Percentiles rank a stretch among this genome's conserved stretches.
These are phyloP conservation scores for Galeruca laticollis DNA, from an alignment of 2,888 invertebrate genomes.

Conservation along the genomic window DNA sequence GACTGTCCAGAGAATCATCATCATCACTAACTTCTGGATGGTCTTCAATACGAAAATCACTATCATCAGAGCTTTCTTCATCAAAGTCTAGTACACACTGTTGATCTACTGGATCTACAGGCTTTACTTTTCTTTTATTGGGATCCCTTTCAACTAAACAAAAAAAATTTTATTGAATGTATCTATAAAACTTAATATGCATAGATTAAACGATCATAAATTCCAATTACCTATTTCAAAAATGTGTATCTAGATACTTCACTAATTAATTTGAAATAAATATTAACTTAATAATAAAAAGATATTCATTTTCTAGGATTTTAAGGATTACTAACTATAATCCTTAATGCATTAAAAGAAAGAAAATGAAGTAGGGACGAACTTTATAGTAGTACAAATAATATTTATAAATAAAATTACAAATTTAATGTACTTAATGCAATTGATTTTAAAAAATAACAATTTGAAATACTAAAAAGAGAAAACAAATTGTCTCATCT, in stretches of 20 bases:
- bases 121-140: conserved; percentile 85
- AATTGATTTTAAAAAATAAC: not conserved
- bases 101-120: conserved; percentile 71
- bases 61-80: conserved; percentile 94
- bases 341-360: too few relatives aligned
- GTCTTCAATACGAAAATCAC: conserved; percentile 92
- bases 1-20: conserved; percentile 75
- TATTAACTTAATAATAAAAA: not conserved
- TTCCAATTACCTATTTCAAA: not conserved
- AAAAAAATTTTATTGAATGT: conserved; percentile 1
- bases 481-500: not conserved
- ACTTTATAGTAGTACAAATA: not conserved
- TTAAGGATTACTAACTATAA: too few relatives aligned
- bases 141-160: conserved; percentile 76
- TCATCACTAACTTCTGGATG: conserved; percentile 84
- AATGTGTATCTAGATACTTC: too few relatives aligned
- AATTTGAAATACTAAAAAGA: conserved; percentile 11
- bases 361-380: too few relatives aligned
- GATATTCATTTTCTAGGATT: not conserved
- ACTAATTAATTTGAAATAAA: not conserved
- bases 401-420: not conserved
- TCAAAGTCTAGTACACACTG: conserved; percentile 85
- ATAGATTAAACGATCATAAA: conserved; percentile 11
- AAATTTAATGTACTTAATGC: not conserved
- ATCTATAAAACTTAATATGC: not conserved